Evolutionary conservation across 2,797 vertebrate genomes (phyloP).

Genomic region (Sebastes taczanowskii): DNA sequence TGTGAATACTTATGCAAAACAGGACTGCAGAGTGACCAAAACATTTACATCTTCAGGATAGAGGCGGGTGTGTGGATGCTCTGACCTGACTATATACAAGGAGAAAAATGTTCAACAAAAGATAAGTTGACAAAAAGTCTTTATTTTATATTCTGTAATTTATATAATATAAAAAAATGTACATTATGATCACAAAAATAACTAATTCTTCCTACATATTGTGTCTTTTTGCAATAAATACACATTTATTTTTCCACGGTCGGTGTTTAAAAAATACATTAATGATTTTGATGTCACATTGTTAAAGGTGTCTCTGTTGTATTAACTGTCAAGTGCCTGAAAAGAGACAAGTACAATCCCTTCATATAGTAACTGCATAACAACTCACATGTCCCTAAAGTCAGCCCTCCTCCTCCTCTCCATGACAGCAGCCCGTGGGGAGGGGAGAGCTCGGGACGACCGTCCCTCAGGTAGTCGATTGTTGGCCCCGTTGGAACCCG

Average conservation of each 20-base stretch:
- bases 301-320: conserved; percentile 52
- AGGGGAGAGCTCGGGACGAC: background rate
- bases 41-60: background rate
- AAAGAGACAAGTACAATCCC: conserved; percentile 28
- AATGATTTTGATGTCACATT: conserved; percentile 38
- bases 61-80: background rate
- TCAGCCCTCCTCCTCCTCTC: conserved; percentile 37
- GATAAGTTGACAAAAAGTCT: conserved; percentile 42
- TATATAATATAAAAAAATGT: conserved; percentile 67
- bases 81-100: background rate
- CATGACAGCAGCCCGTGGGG: conserved; percentile 16
- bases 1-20: conserved; percentile 33
- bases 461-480: conserved; percentile 14
- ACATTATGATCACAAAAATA: conserved; percentile 70
- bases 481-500: background rate
- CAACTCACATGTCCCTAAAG: conserved; percentile 38
- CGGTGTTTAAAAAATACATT: conserved; percentile 30
- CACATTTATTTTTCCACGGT: conserved; percentile 51
- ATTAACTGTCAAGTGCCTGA: conserved; percentile 26
- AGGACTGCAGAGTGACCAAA: background rate
- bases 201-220: conserved; percentile 48
- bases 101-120: conserved; percentile 9
- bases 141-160: conserved; percentile 69
- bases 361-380: conserved; percentile 24
- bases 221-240: conserved; percentile 63